Base-by-base conservation (phyloP, 2,888 invertebrate genomes). In the Dicyrtoma fusca region DNA sequence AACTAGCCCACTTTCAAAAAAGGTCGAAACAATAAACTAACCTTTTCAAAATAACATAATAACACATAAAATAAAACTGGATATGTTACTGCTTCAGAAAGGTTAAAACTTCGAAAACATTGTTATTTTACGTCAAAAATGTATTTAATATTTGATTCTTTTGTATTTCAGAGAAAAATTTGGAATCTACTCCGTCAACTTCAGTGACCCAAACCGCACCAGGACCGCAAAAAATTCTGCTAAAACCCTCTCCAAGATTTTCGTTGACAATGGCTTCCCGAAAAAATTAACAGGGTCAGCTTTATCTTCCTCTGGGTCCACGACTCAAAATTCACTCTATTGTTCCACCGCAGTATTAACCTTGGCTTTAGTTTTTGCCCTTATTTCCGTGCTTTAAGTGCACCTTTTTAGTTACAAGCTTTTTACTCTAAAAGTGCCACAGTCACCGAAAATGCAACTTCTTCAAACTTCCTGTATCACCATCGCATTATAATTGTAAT, bases 131-230 rank as follows among this genome's bases (percentile, higher is more conserved):
- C 14, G 14, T 23, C 14, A 23, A 17, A 21, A 11, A 57, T 57
- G 17, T 17, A 8, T 49, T 49, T 49, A 49, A n/a, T n/a, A n/a
- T 49, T 49, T 14, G 19, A 25, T 34, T 69, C 25, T 49, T 13
- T 64, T 63, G 2, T 49, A 45, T 57, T 61, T 26, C 51, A 76
- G 71, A 13, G 78, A 78, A 69, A 69, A 77, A 42, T 79, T 79
- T 73, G 79, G 80, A 10, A 73, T 77, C 14, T 77, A 80, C 51
- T 75, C 51, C 19, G 80, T 80, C 0, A 77, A 80, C 63, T 79
- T 73, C 62, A 74, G 21, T 13, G 61, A 63, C 44, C 69, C 75
- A 8, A 71, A 75, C 10, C 71, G 75, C 23, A 74, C 72, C 11
- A 63, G 80, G 65, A 75, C 74, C 1, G 71, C 76, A 19, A 80